A percentile compares a stretch with the other conserved stretches of the same genome.
Conservation (phyloP, 2,888 invertebrate genomes). For the Eustalomyia histrio region DNA sequence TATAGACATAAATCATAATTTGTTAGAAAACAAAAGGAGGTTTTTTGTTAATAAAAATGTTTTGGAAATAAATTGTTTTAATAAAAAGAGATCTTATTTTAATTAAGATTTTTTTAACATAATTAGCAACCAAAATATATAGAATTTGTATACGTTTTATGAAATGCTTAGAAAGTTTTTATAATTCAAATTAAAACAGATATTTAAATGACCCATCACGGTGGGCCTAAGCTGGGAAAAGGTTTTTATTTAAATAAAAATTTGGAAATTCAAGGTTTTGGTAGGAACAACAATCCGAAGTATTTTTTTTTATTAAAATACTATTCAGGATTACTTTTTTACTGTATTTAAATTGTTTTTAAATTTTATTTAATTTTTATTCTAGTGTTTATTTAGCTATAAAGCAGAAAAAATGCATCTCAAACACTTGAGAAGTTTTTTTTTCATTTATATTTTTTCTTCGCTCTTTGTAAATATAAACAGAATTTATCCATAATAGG, state of each 20-base stretch:
- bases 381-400: conserved; percentile 37
- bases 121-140: not conserved
- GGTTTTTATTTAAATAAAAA: no score
- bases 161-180: not conserved
- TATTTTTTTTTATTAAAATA: no score
- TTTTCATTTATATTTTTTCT: conserved; percentile 33
- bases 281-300: no score
- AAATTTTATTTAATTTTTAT: conserved; percentile 2
- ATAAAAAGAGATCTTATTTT: conserved; percentile 12
- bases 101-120: conserved; percentile 21
- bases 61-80: not conserved
- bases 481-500: conserved; percentile 46
- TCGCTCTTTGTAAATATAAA: conserved; percentile 45
- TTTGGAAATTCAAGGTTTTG: no score
- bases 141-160: not conserved
- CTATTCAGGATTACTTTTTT: no score
- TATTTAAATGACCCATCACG: not conserved
- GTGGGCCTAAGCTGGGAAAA: no score
- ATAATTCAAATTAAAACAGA: not conserved
- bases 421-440: conserved; percentile 42
- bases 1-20: conserved; percentile 7
- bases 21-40: not conserved
- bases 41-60: conserved; percentile 15
- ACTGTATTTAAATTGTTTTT: not conserved
- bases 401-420: conserved; percentile 26